These are phyloP conservation scores for Nothobranchius furzeri DNA, from an alignment of 2,113 vertebrate genomes.

Conservation along the genomic window DNA sequence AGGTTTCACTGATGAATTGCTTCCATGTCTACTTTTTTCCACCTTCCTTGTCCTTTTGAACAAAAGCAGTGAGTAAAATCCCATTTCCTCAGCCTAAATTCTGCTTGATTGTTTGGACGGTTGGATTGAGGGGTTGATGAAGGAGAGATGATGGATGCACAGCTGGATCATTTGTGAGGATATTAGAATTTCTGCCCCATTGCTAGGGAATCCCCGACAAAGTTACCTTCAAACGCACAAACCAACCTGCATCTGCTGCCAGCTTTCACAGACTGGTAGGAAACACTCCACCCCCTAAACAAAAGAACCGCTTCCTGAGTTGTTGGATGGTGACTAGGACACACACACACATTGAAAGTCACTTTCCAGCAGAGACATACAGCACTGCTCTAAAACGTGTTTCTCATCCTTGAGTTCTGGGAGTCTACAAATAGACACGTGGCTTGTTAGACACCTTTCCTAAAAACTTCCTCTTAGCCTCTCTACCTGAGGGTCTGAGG, in stretches of 20 bases:
- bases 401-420: slow-evolving; percentile 20
- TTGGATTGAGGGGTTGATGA: slow-evolving; percentile 13
- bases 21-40: slow-evolving; percentile 12
- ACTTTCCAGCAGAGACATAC: slow-evolving; percentile 24
- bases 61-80: slow-evolving; percentile 34
- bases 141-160: slow-evolving; percentile 29
- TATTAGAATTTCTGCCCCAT: slow-evolving; percentile 12
- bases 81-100: slow-evolving; percentile 19
- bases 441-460: slow-evolving; percentile 11
- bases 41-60: slow-evolving; percentile 16
- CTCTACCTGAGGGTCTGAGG: slow-evolving; percentile 27
- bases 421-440: slow-evolving; percentile 28
- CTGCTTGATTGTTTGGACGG: slow-evolving; percentile 1
- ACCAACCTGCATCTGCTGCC: slow-evolving; percentile 26
- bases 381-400: slow-evolving; percentile 16
- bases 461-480: slow-evolving; percentile 15
- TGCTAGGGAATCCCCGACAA: slow-evolving; percentile 24
- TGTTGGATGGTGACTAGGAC: background rate
- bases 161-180: slow-evolving; percentile 9
- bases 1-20: slow-evolving; percentile 25
- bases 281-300: slow-evolving; percentile 54
- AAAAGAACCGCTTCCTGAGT: slow-evolving; percentile 55
- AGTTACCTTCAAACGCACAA: background rate
- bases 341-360: slow-evolving; percentile 4
- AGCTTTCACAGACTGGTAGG: slow-evolving; percentile 50